Conservation (phyloP, 2,888 invertebrate genomes). For the Panzeria rudis region DNA sequence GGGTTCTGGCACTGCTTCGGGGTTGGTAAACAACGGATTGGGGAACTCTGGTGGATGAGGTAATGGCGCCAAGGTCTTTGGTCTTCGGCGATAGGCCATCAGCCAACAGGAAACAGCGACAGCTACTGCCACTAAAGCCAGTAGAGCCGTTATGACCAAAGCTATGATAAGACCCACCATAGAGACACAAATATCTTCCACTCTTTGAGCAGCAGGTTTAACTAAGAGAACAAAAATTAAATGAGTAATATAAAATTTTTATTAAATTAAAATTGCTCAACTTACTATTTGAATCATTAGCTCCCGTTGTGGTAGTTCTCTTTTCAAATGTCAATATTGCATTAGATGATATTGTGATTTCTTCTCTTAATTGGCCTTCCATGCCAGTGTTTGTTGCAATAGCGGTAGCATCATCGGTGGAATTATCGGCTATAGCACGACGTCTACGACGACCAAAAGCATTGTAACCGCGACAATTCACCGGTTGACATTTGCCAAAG, state of each 20-base stretch:
- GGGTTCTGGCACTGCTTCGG: constrained; percentile 91
- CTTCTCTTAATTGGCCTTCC: constrained; percentile 94
- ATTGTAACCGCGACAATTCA: constrained; percentile 95
- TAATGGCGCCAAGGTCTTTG: constrained; percentile 93
- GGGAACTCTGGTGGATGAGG: constrained; percentile 98
- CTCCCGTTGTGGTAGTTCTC: constrained; percentile 86
- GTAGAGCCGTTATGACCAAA: constrained; percentile 94
- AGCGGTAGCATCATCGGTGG: constrained; percentile 84
- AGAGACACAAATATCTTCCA: constrained; percentile 95
- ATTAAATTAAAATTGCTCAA: constrained; percentile 36
- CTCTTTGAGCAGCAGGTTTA: constrained; percentile 84
- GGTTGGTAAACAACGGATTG: constrained; percentile 94
- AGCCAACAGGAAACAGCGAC: constrained; percentile 98
- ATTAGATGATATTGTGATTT: constrained; percentile 96
- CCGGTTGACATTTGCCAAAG: constrained; percentile 97
- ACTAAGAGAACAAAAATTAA: constrained; percentile 76
- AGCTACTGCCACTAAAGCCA: constrained; percentile 96
- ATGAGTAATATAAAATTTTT: not conserved
- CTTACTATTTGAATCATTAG: constrained; percentile 91
- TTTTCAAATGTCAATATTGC: constrained; percentile 95
- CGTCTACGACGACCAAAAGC: constrained; percentile 93
- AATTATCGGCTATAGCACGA: constrained; percentile 84
- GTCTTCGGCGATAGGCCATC: constrained; percentile 95
- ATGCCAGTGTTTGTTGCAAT: constrained; percentile 85
- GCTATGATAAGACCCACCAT: constrained; percentile 97